These are phyloP conservation scores for Octomys mimax DNA, from an alignment of 2,797 vertebrate genomes.

Conservation along the genomic window DNA sequence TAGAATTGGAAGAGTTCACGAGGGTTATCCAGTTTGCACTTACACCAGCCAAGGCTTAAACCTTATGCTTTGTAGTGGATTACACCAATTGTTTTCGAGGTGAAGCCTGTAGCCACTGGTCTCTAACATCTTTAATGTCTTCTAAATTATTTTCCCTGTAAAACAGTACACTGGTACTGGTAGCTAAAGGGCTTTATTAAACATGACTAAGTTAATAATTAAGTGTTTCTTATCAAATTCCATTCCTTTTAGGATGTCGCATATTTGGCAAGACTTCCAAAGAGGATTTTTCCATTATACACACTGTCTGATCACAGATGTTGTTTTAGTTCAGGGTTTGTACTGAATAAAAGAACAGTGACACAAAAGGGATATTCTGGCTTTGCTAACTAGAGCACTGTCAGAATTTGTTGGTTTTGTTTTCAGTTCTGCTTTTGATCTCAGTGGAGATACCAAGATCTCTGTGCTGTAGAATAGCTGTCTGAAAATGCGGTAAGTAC, in stretches of 20 bases:
- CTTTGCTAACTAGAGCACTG: not conserved
- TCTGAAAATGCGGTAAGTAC: slow-evolving; percentile 14
- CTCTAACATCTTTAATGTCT: not conserved
- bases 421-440: slow-evolving; percentile 54
- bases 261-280: slow-evolving; percentile 63
- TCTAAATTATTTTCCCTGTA: not conserved
- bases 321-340: slow-evolving; percentile 58
- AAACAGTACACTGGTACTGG: not conserved
- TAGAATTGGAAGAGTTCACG: not conserved
- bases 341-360: not conserved
- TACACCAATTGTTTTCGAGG: slow-evolving; percentile 11
- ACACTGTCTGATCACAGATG: slow-evolving; percentile 55
- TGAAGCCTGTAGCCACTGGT: not conserved
- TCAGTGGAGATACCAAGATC: slow-evolving; percentile 19
- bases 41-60: not conserved
- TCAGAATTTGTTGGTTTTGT: slow-evolving; percentile 2
- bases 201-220: slow-evolving; percentile 56
- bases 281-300: slow-evolving; percentile 74
- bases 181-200: slow-evolving; percentile 20
- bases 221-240: slow-evolving; percentile 72
- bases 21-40: too few species aligned
- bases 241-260: slow-evolving; percentile 61
- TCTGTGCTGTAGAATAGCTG: not conserved
- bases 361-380: slow-evolving; percentile 55
- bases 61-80: not conserved